Conservation (phyloP, 2,797 vertebrate genomes). For the Micromesistius poutassou region DNA sequence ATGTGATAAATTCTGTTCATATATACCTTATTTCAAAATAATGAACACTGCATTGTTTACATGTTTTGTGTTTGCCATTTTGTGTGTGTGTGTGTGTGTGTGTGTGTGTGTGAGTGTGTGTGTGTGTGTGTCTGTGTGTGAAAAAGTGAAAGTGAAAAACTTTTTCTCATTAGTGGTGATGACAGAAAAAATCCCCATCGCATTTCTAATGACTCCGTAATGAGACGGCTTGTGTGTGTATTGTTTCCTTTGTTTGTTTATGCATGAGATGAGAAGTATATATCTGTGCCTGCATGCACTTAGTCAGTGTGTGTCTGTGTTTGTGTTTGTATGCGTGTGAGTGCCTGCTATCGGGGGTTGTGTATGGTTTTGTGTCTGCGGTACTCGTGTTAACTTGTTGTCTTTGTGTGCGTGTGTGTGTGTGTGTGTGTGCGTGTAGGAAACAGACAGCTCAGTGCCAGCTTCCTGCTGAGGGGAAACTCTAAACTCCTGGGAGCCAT, state of each 20-base stretch:
- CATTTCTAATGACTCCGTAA: not conserved
- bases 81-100: not conserved
- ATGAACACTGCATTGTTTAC: too few species aligned
- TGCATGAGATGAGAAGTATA: too few species aligned
- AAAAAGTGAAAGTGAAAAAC: not conserved
- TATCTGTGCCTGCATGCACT: not conserved
- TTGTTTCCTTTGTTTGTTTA: not conserved
- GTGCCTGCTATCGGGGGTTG: not conserved
- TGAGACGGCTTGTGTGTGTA: not conserved
- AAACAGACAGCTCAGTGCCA: conserved; percentile 1
- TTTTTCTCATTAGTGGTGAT: not conserved
- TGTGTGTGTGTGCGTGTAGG: not conserved
- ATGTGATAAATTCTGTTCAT: not conserved
- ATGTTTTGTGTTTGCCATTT: too few species aligned
- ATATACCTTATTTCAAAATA: too few species aligned
- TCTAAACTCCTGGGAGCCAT: not conserved
- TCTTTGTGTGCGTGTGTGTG: not conserved
- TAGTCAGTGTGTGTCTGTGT: not conserved
- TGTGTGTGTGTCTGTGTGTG: not conserved
- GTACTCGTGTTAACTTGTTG: not conserved
- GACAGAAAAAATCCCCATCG: not conserved
- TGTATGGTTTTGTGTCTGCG: not conserved
- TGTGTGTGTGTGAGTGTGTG: not conserved
- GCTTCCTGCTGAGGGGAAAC: not conserved
- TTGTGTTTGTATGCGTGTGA: not conserved